Conservation (phyloP, 2,888 invertebrate species). For the Perizoma affinitatum region DNA sequence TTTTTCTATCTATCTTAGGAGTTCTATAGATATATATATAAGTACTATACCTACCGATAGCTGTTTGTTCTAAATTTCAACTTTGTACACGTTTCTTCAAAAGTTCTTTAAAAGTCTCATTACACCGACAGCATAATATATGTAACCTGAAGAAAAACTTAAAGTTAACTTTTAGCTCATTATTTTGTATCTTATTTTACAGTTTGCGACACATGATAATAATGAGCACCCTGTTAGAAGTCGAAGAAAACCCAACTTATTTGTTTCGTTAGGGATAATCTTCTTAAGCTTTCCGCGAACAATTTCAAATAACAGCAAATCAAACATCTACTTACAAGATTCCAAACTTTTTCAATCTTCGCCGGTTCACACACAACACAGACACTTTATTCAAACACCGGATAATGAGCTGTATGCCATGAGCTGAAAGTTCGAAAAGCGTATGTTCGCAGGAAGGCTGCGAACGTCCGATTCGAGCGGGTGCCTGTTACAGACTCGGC, state of each 20-base stretch:
- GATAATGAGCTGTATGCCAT: slow-evolving; percentile 19
- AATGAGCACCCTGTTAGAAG: too few relatives aligned
- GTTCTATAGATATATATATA: too few relatives aligned
- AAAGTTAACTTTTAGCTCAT: too few relatives aligned
- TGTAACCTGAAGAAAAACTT: too few relatives aligned
- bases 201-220: too few relatives aligned
- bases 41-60: too few relatives aligned
- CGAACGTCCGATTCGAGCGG: slow-evolving; percentile 24
- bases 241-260: background rate
- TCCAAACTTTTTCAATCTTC: slow-evolving; percentile 26
- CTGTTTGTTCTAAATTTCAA: too few relatives aligned
- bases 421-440: slow-evolving; percentile 17
- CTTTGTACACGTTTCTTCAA: too few relatives aligned
- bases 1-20: too few relatives aligned
- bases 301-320: background rate
- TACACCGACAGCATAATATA: too few relatives aligned
- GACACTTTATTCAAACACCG: slow-evolving; percentile 15
- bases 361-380: slow-evolving; percentile 20
- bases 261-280: background rate
- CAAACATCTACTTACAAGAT: slow-evolving; percentile 21
- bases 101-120: too few relatives aligned
- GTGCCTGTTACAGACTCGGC: slow-evolving; percentile 23
- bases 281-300: background rate
- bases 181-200: too few relatives aligned
- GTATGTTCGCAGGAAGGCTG: slow-evolving; percentile 9